Evolutionary conservation across 2,797 vertebrate species (phyloP), one percentile per base, ranked within the genome.

Genomic region (Heteromormyrus szaboi): DNA sequence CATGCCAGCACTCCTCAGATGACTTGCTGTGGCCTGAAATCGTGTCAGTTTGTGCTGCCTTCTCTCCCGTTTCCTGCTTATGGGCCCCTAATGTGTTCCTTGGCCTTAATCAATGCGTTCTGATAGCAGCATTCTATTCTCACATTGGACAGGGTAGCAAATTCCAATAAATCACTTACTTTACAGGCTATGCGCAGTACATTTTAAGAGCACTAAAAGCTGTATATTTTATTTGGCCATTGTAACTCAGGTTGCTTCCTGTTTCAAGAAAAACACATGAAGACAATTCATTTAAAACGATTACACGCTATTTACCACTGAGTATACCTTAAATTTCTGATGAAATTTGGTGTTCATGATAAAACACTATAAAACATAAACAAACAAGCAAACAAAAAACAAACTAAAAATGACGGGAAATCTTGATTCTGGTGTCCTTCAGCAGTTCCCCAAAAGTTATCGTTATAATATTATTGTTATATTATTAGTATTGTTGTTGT

Each of bases 101-200:
- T 90, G 92, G 92, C 92, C 90, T 95, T 92, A 91, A 94, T 94
- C 91, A 91, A 91, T 88, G 91, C 12, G 88, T 92, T 91, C 89
- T 90, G 93, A 94, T 94, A 89, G 91, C 89, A 91, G 84, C 91
- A 91, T 93, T 93, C 93, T 91, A 90, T 92, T 93, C 89, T 92
- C 90, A 90, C 92, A 92, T 89, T 91, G 91, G 91, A 93, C 90
- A 84, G 91, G 88, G 91, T 88, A 88, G 88, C 90, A 91, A 93
- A 94, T 87, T 76, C 88, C 94, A 91, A 95, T 95, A 91, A 87
- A 93, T 93, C 94, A 93, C 93, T 92, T 95, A 92, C 91, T 79
- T 11, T 87, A 90, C 90, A 90, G 89, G 90, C 91, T 83, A 46
- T 37, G 44, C 7, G 22, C 22, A 0, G 83, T 33, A 53, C 11